Evolutionary conservation across 2,113 vertebrate genomes (phyloP), one percentile per base, ranked within the genome.

Genomic region (Piaya cayana): DNA sequence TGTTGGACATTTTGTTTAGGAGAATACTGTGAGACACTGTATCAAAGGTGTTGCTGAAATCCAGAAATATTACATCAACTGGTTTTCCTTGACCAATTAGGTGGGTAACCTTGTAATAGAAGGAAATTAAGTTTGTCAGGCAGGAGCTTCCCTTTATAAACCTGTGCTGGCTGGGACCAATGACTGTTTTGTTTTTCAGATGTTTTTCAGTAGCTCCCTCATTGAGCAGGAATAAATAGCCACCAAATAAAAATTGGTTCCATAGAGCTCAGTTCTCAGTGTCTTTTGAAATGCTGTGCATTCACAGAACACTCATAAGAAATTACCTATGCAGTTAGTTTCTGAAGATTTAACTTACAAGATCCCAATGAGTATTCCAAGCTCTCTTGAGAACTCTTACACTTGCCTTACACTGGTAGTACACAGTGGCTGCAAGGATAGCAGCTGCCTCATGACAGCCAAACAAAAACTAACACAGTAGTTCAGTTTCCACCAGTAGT

Each of bases 381-480:
- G 12, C 10, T 74, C 23, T 62, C 43, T 87, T 81, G 42, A 63
- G 92, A 75, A 72, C 21, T 56, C 25, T 47, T 42, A 43, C 18
- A 11, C 43, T 82, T 78, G 65, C 20, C n/a, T 45, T 49, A 74
- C 50, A 65, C 50, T 47, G 60, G 34, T 37, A 71, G 36, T 88
- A 34, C 37, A 19, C 2, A 7, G 49, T 25, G 69, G n/a, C 45
- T 90, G 63, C 71, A 86, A 65, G 59, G 59, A 65, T 53, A 86
- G 39, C 62, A 67, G 25, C 53, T 82, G n/a, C 63, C 55, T 93
- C 55, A 53, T 77, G 71, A n/a, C 68, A 86, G 39, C 64, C 60
- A 45, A 80, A 65, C 34, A 79, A 64, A 69, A 96, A 83, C 90
- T 95, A 96, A 96, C 94, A 96, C 83, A 90, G 92, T 96, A 93